Evolutionary conservation across 2,113 vertebrate species (phyloP).

Genomic region (Paratilapia polleni): DNA sequence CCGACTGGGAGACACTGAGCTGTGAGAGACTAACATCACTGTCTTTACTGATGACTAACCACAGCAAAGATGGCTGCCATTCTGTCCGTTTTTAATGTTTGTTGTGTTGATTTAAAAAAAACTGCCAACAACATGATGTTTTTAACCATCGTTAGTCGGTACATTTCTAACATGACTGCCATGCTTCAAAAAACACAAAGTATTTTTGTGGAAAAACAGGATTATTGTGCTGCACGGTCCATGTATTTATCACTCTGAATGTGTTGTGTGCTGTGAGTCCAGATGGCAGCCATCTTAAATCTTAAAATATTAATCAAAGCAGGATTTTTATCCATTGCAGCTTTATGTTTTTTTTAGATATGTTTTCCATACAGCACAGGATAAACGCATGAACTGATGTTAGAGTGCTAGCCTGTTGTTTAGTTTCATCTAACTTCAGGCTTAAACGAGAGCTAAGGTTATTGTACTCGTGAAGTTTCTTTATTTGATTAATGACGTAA

Average conservation of each 20-base stretch:
- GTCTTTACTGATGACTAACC: slow-evolving; percentile 46
- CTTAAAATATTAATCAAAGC: background rate
- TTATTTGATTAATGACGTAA: background rate
- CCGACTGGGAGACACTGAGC: slow-evolving; percentile 94
- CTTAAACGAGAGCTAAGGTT: background rate
- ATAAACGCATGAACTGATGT: background rate
- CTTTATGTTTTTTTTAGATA: background rate
- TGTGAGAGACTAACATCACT: slow-evolving; percentile 82
- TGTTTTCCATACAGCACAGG: background rate
- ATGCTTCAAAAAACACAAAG: background rate
- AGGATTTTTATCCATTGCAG: background rate
- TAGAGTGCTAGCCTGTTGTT: background rate
- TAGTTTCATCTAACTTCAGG: background rate
- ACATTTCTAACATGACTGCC: background rate
- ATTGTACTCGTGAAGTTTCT: background rate
- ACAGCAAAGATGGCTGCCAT: slow-evolving; percentile 32
- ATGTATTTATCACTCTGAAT: background rate
- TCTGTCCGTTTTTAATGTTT: background rate
- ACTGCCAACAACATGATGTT: background rate
- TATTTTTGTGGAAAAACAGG: background rate
- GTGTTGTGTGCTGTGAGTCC: background rate
- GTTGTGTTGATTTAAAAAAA: background rate
- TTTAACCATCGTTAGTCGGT: background rate
- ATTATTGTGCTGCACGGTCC: background rate
- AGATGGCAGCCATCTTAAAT: slow-evolving; percentile 28